Conservation (phyloP, 2,113 vertebrate species). For the Hemicordylus capensis region DNA sequence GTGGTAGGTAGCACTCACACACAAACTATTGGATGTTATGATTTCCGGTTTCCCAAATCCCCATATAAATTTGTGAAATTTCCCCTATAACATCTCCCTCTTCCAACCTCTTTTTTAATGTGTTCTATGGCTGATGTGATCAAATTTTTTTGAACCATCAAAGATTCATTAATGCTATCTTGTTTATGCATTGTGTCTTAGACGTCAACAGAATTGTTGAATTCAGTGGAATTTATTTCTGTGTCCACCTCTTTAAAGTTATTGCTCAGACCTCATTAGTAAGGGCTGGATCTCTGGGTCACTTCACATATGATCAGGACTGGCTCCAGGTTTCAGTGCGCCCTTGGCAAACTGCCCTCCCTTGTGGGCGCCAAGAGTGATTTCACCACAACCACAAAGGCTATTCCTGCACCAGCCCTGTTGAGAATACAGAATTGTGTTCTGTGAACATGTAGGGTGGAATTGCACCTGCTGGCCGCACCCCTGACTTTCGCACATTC, state of each 20-base stretch:
- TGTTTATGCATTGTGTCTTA: neutral
- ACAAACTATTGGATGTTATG: rapidly evolving
- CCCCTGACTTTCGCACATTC: neutral
- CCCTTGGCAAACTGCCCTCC: too few species aligned
- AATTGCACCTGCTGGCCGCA: too few species aligned
- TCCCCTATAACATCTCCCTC: rapidly evolving
- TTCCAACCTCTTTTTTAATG: neutral
- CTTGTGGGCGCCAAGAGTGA: too few species aligned
- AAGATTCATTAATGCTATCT: neutral
- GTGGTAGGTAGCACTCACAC: conserved; percentile 71
- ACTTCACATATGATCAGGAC: too few species aligned
- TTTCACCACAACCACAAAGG: too few species aligned
- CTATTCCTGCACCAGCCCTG: too few species aligned
- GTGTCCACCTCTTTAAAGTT: neutral
- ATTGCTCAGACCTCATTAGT: neutral
- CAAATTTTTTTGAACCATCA: neutral
- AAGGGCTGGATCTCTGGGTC: neutral
- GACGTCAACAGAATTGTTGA: neutral
- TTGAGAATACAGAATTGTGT: too few species aligned
- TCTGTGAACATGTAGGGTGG: too few species aligned
- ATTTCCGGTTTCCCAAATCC: neutral
- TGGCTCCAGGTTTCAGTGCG: too few species aligned
- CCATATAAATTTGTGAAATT: neutral
- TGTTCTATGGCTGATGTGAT: neutral
- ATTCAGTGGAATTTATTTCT: neutral